Base-by-base conservation (phyloP, 2,888 invertebrate genomes). In the Drosophila lutescens region DNA sequence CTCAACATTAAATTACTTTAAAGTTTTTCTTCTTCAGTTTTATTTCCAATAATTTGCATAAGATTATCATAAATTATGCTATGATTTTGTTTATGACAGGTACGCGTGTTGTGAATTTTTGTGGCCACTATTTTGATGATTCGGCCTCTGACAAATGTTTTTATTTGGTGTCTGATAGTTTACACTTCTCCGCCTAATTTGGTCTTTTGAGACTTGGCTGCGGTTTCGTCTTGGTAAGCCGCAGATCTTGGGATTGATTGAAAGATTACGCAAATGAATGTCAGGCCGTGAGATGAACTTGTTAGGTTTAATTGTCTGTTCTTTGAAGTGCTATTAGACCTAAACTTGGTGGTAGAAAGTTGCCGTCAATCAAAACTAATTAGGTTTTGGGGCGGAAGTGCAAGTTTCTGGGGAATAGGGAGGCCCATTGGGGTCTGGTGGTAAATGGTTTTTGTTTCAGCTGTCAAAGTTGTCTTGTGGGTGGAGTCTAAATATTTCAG, bases 41-140 rank as follows among this genome's bases (percentile, higher is more conserved):
- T n/a, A n/a, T 60, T 40, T 26, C 17, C 43, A 61, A 57, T 70
- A 55, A 67, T 77, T 72, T 51, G 85, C 82, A 83, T 86, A 69
- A 74, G 65, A 81, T 84, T 86, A 81, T 54, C 75, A 86, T 83
- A 84, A 84, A 86, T 86, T 79, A 84, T 84, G 79, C 69, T 81
- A 60, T 69, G 76, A 77, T 76, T 79, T 76, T 74, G 62, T 50
- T 77, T 66, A 60, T 69, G 84, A 81, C 83, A 86, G 79, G 77
- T 83, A 75, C 55, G 62, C 63, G 62, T 60, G 70, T 56, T 46
- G 26, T 47, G 50, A 32, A 38, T 44, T 49, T 49, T 50, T 40
- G 49, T 51, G 50, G 63, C 30, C 46, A 56, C 51, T 32, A 63
- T 34, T 53, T 62, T 71, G 69, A 58, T 66, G 40, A 65, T 56